phyloP scores from a whole-genome alignment of 2,888 invertebrate genomes.

The Hemistola chrysoprasaria region DNA sequence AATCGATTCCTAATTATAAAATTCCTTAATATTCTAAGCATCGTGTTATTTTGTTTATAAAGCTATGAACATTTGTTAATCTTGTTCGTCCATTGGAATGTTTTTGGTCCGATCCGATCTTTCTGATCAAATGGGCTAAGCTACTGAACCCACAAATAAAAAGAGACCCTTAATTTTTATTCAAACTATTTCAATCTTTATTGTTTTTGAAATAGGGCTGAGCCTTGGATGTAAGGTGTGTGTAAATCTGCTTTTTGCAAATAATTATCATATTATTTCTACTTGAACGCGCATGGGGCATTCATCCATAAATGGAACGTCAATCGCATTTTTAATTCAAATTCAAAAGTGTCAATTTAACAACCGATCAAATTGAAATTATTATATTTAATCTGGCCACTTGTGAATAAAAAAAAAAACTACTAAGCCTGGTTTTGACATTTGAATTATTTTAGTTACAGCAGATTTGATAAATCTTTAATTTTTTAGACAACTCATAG shows the following conservation, averaged over 20 bases:
- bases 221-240: background rate
- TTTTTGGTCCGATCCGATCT: slow-evolving; percentile 61
- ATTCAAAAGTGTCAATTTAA: slow-evolving; percentile 59
- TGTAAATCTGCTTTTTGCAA: background rate
- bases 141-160: slow-evolving; percentile 54
- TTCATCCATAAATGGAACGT: slow-evolving; percentile 54
- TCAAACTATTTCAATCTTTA: slow-evolving; percentile 26
- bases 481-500: too few relatives aligned
- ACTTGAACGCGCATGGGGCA: slow-evolving; percentile 54
- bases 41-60: slow-evolving; percentile 21
- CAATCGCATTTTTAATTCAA: slow-evolving; percentile 59
- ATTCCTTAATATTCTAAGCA: slow-evolving; percentile 7
- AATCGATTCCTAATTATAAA: slow-evolving; percentile 12
- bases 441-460: too few relatives aligned
- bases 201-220: background rate
- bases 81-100: slow-evolving; percentile 60
- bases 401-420: too few relatives aligned
- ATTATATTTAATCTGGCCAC: too few relatives aligned
- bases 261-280: slow-evolving; percentile 56
- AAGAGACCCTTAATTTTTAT: slow-evolving; percentile 5
- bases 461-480: too few relatives aligned
- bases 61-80: slow-evolving; percentile 37
- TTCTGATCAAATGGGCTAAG: slow-evolving; percentile 63
- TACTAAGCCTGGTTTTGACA: too few relatives aligned
- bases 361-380: slow-evolving; percentile 27